Evolutionary conservation across 2,113 vertebrate genomes (phyloP).

Genomic region (Sinocyclocheilus rhinocerous): DNA sequence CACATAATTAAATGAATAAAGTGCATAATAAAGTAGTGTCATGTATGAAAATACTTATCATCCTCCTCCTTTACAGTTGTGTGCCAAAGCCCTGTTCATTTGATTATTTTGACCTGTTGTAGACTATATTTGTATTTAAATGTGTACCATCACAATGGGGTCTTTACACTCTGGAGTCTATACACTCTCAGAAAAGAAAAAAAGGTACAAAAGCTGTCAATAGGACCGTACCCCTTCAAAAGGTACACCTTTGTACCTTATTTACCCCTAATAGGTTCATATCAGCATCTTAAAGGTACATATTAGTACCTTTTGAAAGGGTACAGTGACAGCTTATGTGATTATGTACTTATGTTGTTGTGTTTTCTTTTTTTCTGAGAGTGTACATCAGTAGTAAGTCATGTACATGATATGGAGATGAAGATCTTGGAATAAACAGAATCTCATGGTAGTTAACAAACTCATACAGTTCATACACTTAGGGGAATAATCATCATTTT

Average conservation of each 20-base stretch:
- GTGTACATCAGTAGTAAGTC: background rate
- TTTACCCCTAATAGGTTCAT: background rate
- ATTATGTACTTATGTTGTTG: background rate
- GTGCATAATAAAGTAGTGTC: background rate
- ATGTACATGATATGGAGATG: background rate
- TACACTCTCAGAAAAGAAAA: background rate
- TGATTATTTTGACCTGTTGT: background rate
- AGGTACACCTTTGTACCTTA: too few relatives aligned
- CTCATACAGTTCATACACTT: background rate
- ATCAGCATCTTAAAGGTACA: background rate
- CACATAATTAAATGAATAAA: constrained; percentile 14
- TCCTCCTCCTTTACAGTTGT: constrained; percentile 16
- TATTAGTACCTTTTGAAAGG: too few relatives aligned
- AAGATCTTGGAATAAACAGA: background rate
- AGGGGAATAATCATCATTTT: background rate
- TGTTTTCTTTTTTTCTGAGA: background rate
- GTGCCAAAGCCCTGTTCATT: background rate
- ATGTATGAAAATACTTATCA: constrained; percentile 2
- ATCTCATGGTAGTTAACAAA: background rate
- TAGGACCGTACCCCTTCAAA: background rate
- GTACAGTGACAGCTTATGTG: too few relatives aligned
- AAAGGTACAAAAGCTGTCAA: background rate
- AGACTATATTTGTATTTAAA: background rate
- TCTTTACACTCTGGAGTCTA: background rate
- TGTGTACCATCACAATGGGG: background rate